Conservation (phyloP, 1,140 invertebrate genomes). For the Aphidius gifuensis region DNA sequence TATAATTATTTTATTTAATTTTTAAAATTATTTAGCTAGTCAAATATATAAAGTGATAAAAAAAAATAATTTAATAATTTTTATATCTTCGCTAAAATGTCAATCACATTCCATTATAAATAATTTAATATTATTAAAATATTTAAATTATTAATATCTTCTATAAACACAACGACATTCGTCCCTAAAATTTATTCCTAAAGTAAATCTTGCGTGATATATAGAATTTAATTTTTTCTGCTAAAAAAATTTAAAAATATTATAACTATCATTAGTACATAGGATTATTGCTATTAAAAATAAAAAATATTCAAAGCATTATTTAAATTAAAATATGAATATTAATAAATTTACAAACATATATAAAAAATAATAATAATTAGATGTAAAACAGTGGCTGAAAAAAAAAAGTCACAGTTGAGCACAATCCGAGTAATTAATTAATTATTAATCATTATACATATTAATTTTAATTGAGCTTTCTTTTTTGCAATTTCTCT, state of each 20-base stretch:
- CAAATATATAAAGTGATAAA: too few species aligned
- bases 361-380: too few species aligned
- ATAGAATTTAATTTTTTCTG: constrained; percentile 12
- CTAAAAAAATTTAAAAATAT: not conserved
- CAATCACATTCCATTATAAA: constrained; percentile 38
- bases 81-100: not conserved
- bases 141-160: too few species aligned
- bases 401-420: not conserved
- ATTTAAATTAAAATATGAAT: not conserved
- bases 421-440: constrained; percentile 1
- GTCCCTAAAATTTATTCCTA: not conserved
- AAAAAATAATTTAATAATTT: not conserved
- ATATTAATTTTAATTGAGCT: constrained; percentile 33
- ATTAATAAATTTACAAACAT: not conserved
- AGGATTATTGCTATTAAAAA: not conserved
- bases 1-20: too few species aligned
- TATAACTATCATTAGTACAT: not conserved
- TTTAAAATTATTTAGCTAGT: too few species aligned
- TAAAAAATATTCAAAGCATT: too few species aligned
- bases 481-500: constrained; percentile 45
- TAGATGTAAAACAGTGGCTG: not conserved
- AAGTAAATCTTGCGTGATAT: constrained; percentile 19
- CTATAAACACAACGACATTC: not conserved
- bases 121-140: constrained; percentile 22
- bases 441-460: constrained; percentile 19